Base-by-base conservation (phyloP, 2,797 vertebrate species). In the Acanthurus leucopareius region DNA sequence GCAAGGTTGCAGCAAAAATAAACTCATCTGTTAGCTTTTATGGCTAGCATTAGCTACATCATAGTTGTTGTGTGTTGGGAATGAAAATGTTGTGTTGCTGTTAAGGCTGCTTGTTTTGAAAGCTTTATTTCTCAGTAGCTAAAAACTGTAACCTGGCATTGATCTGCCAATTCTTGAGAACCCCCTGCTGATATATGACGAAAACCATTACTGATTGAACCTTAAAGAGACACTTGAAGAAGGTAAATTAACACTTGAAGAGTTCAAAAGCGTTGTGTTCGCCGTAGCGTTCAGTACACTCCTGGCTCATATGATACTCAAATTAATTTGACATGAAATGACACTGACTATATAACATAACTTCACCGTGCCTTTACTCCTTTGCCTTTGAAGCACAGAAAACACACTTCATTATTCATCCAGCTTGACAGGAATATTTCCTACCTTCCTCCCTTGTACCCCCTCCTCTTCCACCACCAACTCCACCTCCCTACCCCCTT, bases 341-440 rank as follows among this genome's bases (percentile, higher is more conserved):
- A 75, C 84, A 83, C 25, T 0, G 57, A 59, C 49, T 63, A 77
- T 16, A 56, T 68, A 75, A 67, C 69, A 54, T 58, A 80, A 71
- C 88, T 88, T 84, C 77, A 57, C 71, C 38, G 62, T 77, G 77
- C 77, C 77, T 82, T 82, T 72, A 62, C 73, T 83, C 75, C 70
- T 60, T 60, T 76, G 85, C 86, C 90, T 93, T 90, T 90, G 88
- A 90, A 89, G 86, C 87, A 65, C 72, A 79, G 75, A 86, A 91
- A 90, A 91, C 89, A 85, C 80, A 71, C 86, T 88, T 92, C 86
- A 90, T 92, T 93, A 92, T 89, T 92, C 93, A 91, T 82, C 81
- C 82, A 71, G 77, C 87, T 88, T 88, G 86, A 92, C 89, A 86
- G 85, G 75, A 82, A 86, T 60, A 57, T 79, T 68, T 64, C 16